phyloP scores from a whole-genome alignment of 2,888 invertebrate genomes.

The Heliconius ismenius region DNA sequence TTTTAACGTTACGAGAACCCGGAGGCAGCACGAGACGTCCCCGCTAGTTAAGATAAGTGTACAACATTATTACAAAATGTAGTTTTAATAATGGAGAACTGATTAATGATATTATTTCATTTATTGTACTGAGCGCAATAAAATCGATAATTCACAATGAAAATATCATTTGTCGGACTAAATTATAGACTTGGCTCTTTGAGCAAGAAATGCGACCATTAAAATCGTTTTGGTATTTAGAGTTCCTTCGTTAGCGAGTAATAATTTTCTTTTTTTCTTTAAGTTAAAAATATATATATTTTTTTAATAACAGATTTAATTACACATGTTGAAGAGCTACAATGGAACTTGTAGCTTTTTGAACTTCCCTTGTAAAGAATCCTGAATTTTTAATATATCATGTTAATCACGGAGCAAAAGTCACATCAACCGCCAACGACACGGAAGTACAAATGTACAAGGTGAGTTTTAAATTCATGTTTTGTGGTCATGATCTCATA shows the following conservation, averaged over 20 bases:
- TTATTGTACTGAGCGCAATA: slow-evolving; percentile 29
- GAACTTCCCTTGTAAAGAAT: neutral
- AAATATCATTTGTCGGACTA: slow-evolving; percentile 51
- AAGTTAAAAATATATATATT: neutral
- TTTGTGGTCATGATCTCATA: neutral
- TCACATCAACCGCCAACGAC: neutral
- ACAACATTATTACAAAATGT: slow-evolving; percentile 32
- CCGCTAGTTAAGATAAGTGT: slow-evolving; percentile 52
- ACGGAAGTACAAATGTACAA: slow-evolving; percentile 13
- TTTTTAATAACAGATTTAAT: no score
- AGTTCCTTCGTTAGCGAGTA: slow-evolving; percentile 23
- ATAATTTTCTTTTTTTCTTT: neutral
- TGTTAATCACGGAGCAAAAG: neutral
- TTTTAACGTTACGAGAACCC: slow-evolving; percentile 49
- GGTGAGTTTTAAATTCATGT: slow-evolving; percentile 1
- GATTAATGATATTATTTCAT: slow-evolving; percentile 42
- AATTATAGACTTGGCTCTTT: slow-evolving; percentile 48
- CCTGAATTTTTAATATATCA: neutral
- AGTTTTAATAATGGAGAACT: slow-evolving; percentile 35
- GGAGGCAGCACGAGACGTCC: slow-evolving; percentile 49
- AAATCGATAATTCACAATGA: slow-evolving; percentile 54
- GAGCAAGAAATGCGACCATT: slow-evolving; percentile 37
- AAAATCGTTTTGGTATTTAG: slow-evolving; percentile 36
- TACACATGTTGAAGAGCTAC: no score
- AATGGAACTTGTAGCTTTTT: no score